Evolutionary conservation across 1,140 invertebrate genomes (phyloP).

Genomic region (Papilio polyxenes): DNA sequence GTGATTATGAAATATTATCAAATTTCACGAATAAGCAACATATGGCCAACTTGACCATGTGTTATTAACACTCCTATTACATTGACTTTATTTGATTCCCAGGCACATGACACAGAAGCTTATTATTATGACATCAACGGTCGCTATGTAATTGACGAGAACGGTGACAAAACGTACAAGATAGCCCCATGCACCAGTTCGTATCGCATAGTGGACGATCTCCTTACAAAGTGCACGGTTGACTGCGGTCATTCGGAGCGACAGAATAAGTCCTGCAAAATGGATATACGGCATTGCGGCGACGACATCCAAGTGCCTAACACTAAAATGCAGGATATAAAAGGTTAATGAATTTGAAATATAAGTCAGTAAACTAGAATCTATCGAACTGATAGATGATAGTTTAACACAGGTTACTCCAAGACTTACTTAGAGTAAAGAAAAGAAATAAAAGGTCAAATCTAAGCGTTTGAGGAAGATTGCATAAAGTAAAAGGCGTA

Average conservation of each 20-base stretch:
- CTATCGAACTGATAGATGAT: too few relatives aligned
- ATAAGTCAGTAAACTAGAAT: background rate
- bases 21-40: background rate
- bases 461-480: too few relatives aligned
- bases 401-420: too few relatives aligned
- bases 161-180: constrained; percentile 59
- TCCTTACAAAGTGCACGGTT: constrained; percentile 50
- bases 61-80: background rate
- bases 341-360: constrained; percentile 48
- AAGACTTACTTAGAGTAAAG: too few relatives aligned
- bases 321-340: constrained; percentile 49
- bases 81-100: background rate
- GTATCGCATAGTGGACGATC: constrained; percentile 52
- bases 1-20: constrained; percentile 28
- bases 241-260: constrained; percentile 61
- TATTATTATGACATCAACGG: constrained; percentile 61
- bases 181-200: constrained; percentile 56
- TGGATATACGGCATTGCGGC: constrained; percentile 49
- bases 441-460: too few relatives aligned
- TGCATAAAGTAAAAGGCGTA: too few relatives aligned
- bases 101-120: constrained; percentile 44
- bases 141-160: constrained; percentile 51
- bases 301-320: constrained; percentile 48
- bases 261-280: constrained; percentile 48
- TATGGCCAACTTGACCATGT: background rate